Evolutionary conservation across 1,140 invertebrate genomes (phyloP).

Genomic region (Procambarus clarkii): DNA sequence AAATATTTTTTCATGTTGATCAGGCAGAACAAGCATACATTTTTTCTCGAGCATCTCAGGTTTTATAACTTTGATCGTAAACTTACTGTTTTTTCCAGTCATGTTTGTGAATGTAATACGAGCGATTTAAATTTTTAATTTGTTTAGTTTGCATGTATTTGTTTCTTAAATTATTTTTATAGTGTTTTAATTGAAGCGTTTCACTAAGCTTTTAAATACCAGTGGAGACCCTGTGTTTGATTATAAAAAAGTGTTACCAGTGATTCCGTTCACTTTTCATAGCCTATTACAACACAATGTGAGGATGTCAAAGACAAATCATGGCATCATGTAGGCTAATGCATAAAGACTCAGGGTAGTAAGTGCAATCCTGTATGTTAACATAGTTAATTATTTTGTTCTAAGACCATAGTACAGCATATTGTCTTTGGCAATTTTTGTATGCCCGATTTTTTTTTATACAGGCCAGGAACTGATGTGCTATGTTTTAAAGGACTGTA

Average conservation of each 20-base stretch:
- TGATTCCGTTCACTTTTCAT: constrained; percentile 25
- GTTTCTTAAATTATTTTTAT: constrained; percentile 24
- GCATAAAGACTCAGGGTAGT: constrained; percentile 62
- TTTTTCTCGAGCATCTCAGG: constrained; percentile 4
- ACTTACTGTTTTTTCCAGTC: not conserved
- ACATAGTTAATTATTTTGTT: constrained; percentile 47
- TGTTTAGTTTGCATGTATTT: not conserved
- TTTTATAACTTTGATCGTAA: not conserved
- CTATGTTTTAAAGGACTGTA: not conserved
- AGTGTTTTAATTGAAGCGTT: not conserved
- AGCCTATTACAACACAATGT: constrained; percentile 25
- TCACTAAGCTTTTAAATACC: not conserved
- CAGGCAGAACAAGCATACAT: not conserved
- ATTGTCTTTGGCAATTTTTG: constrained; percentile 7
- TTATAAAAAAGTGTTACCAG: constrained; percentile 5
- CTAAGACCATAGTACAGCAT: constrained; percentile 6
- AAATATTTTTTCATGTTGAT: not conserved
- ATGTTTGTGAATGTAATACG: not conserved
- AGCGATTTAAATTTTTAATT: not conserved
- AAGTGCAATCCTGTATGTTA: constrained; percentile 66
- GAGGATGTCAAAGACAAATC: constrained; percentile 39
- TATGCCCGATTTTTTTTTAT: constrained; percentile 13
- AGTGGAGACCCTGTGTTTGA: constrained; percentile 21
- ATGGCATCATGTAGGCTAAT: constrained; percentile 38
- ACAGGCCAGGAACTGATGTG: constrained; percentile 8